Evolutionary conservation across 2,888 invertebrate genomes (phyloP), one percentile per base, ranked within the genome.

Genomic region (Amiota mariae): DNA sequence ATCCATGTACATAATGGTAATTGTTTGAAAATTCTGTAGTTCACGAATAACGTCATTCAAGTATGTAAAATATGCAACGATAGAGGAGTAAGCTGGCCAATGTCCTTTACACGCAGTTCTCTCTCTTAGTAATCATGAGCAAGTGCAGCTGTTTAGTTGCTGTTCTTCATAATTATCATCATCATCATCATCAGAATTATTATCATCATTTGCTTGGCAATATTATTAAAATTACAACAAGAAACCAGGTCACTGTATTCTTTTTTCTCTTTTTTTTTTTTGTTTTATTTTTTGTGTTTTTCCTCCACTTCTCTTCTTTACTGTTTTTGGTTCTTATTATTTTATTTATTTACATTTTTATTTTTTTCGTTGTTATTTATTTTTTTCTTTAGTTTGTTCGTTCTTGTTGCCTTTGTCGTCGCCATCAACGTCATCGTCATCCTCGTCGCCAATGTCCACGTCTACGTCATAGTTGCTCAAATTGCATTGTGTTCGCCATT

Each of bases 21-120:
- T 81, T 80, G 83, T 81, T 84, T 76, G 73, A 47, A 54, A 59
- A 71, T 70, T 72, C 36, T 68, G 72, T 64, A 78, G 76, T 79
- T 79, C 81, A 82, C 78, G 78, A 78, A 80, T 85, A 85, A 85
- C 85, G 85, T 85, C 85, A 85, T 82, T 80, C 76, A 70, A 72
- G 73, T n/a, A n/a, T n/a, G n/a, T 71, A 76, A 77, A 77, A 6
- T 36, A 36, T 36, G 36, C 36, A 6, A 36, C 36, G 36, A 36
- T 36, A 6, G 6, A 36, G 36, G 36, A 36, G 36, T 2, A 36
- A 36, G 36, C 36, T 6, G 36, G 36, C 36, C 36, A 36, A 36
- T 36, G 36, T 36, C 36, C 36, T 36, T 36, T 76, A 78, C 77
- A 59, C 20, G 11, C 15, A 12, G 67, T 49, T 75, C 77, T 77